Evolutionary conservation across 2,888 invertebrate genomes (phyloP), one percentile per base, ranked within the genome.

Genomic region (Oxystoma pomonae): DNA sequence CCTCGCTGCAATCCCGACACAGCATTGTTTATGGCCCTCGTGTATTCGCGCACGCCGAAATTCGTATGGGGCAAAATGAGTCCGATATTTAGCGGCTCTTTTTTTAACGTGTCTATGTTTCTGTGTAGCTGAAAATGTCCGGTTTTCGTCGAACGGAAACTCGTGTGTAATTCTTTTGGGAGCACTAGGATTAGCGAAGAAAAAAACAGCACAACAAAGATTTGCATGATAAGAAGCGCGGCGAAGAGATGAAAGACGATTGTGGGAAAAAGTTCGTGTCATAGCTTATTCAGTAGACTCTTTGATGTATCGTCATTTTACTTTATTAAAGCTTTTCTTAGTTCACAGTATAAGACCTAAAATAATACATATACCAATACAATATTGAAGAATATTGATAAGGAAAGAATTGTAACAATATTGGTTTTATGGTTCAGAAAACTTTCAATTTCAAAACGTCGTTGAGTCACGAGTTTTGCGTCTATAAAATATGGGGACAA

Each of bases 31-130:
- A 90, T 87, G 60, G 88, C 86, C 58, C 84, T 81, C 62, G 84
- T 83, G 78, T 90, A 90, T 72, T 88, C 88, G 3, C 90, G 83
- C 66, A 85, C 86, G 2, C 84, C 84, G 76, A 87, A 87, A 74
- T 80, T 85, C 21, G 86, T 87, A 71, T 86, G 81, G 1, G 87
- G 87, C 69, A 87, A 80, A 53, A 87, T 83, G 20, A 87, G 78
- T 2, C 87, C 87, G 65, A 87, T 81, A 69, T 83, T 83, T 60
- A 86, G 75, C 64, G 76, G 76, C 57, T 75, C 72, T n/a, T n/a
- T n/a, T n/a, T n/a, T n/a, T n/a, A n/a, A n/a, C 3, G 3, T 7
- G 12, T 7, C 3, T 7, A 35, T 35, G 12, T 3, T 35, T 7
- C 35, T 35, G 3, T 35, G 3, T 3, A 12, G 35, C 3, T 35